A percentile compares a stretch with the other conserved stretches of the same genome.
Conservation (phyloP, 2,113 vertebrate genomes). For the Pycnonotus jocosus region DNA sequence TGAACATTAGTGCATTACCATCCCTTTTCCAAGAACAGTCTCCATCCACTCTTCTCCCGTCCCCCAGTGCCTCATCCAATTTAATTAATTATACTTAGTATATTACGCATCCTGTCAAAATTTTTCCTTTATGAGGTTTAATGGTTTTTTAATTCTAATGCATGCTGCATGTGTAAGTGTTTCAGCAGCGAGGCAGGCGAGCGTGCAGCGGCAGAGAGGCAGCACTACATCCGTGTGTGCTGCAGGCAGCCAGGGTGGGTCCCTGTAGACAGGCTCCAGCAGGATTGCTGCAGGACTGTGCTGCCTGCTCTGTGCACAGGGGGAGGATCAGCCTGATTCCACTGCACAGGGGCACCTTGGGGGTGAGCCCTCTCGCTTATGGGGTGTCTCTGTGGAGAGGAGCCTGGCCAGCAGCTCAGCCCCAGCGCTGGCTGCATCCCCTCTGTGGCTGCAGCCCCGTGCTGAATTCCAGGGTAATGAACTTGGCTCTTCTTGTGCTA, state of each 20-base stretch:
- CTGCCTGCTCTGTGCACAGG: not conserved
- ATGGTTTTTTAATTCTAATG: slow-evolving; percentile 68
- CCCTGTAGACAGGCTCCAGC: not conserved
- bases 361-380: rapidly evolving
- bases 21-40: slow-evolving; percentile 58
- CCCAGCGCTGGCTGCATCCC: rapidly evolving
- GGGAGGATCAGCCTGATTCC: not conserved
- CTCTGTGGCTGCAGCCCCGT: not conserved
- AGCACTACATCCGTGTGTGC: not conserved
- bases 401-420: rapidly evolving
- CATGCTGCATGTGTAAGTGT: slow-evolving; percentile 42
- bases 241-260: slow-evolving; percentile 16
- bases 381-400: not conserved
- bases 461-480: not conserved
- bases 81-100: slow-evolving; percentile 70
- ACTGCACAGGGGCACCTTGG: not conserved
- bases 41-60: slow-evolving; percentile 50
- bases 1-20: slow-evolving; percentile 35
- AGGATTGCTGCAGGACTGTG: not conserved
- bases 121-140: slow-evolving; percentile 65
- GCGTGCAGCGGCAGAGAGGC: not conserved
- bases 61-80: slow-evolving; percentile 64
- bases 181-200: slow-evolving; percentile 38
- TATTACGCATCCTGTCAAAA: slow-evolving; percentile 69
- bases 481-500: not conserved